Percentiles rank a stretch among this genome's conserved stretches.
These are phyloP conservation scores for Ctenopoma multispine DNA, from an alignment of 2,797 vertebrate species.

Conservation along the genomic window DNA sequence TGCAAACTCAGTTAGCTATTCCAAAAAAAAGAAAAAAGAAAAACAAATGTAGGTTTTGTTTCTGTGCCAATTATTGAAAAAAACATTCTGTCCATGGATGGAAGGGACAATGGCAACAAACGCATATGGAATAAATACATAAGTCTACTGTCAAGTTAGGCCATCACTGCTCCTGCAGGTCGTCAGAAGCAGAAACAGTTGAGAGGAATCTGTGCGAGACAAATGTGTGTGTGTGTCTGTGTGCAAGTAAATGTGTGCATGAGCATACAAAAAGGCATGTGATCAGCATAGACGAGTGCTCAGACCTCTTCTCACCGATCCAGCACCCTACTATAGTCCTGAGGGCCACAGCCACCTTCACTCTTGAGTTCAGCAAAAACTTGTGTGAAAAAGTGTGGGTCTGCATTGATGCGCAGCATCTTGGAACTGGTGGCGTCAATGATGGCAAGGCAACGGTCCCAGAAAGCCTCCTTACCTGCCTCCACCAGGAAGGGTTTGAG, in stretches of 20 bases:
- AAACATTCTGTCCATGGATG: conserved; percentile 8
- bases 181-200: conserved; percentile 2
- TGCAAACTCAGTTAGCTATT: conserved; percentile 53
- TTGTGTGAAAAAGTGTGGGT: conserved; percentile 89
- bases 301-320: conserved; percentile 81
- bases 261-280: conserved; percentile 54
- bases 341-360: conserved; percentile 82
- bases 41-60: conserved; percentile 16
- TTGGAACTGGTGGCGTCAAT: conserved; percentile 85
- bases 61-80: conserved; percentile 1
- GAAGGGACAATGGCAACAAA: conserved; percentile 20
- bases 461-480: conserved; percentile 87
- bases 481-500: conserved; percentile 89
- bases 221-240: conserved; percentile 13
- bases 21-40: neutral
- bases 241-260: conserved; percentile 12
- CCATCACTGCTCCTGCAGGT: conserved; percentile 12
- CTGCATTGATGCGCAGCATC: conserved; percentile 89
- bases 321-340: conserved; percentile 83
- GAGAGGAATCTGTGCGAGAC: conserved; percentile 6
- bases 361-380: conserved; percentile 88
- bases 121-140: conserved; percentile 42
- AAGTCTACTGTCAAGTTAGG: conserved; percentile 6
- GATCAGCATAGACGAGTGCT: conserved; percentile 6
- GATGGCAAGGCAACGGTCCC: conserved; percentile 88